Evolutionary conservation across 2,888 invertebrate genomes (phyloP), one percentile per base, ranked within the genome.

Genomic region (Gerris lacustris): DNA sequence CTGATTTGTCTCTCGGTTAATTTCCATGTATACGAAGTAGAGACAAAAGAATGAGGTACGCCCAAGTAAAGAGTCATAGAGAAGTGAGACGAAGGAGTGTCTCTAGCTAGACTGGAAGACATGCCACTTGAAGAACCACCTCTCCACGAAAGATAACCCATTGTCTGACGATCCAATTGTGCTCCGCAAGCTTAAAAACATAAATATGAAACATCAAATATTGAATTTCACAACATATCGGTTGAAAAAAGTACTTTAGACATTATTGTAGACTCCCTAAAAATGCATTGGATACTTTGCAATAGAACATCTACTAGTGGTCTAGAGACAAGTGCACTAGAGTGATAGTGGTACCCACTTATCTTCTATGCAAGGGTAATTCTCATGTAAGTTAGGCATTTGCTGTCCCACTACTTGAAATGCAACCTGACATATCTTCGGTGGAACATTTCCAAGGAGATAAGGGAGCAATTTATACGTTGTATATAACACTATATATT

Each of bases 141-240:
- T 77, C 92, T 88, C 79, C 92, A 94, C 0, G 92, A 91, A 62
- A 97, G 81, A 77, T 94, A 92, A 6, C 96, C 96, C 70, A 94
- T 88, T 0, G 94, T 90, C 78, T 93, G 88, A 71, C 90, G 90
- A 77, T 94, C 93, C 73, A 96, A 82, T 80, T 95, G 94, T 78
- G 90, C 86, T 2, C 91, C 94, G 77, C 95, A 80, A 6, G 91
- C 90, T 90, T 79, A 1, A 62, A 79, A 81, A 15, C 72, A 31
- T 44, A 70, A 68, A 31, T 31, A 31, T 31, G 2, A 31, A 31
- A 31, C 31, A 31, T 31, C 31, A 31, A 31, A 68, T 31, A 31
- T 31, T 31, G 31, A 31, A 31, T 31, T 31, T 31, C 0, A 6
- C 66, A 68, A 43, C 6, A 31, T 70, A 71, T 31, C 15, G 43